Evolutionary conservation across 2,113 vertebrate genomes (phyloP).

Genomic region (Zosterops borbonicus): DNA sequence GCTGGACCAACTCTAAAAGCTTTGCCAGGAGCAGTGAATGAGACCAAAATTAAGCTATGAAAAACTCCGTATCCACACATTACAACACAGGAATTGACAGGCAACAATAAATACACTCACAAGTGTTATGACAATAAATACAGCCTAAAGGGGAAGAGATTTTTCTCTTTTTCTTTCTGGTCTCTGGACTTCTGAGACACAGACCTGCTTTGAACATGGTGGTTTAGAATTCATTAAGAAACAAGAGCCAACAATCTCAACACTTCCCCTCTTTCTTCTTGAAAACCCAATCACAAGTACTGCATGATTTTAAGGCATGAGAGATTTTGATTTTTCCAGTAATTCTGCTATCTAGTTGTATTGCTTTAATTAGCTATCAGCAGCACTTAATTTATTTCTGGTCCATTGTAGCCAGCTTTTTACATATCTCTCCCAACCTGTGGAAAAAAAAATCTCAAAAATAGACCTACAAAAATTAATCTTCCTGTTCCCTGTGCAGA

Average conservation of each 20-base stretch:
- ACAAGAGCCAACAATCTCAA: background rate
- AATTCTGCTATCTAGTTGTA: background rate
- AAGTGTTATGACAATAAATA: background rate
- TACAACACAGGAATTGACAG: background rate
- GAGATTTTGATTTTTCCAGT: background rate
- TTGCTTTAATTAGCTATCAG: constrained; percentile 43
- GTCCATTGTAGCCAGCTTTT: background rate
- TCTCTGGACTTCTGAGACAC: background rate
- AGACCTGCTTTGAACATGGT: background rate
- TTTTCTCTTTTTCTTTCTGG: background rate
- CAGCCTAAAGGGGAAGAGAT: background rate
- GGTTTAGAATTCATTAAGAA: background rate
- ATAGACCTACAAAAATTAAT: constrained; percentile 49
- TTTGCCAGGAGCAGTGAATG: background rate
- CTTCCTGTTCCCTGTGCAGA: constrained; percentile 29
- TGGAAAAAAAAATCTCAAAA: constrained; percentile 29
- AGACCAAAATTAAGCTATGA: background rate
- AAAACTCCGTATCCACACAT: background rate
- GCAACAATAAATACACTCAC: background rate
- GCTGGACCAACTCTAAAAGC: background rate
- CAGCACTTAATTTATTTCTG: constrained; percentile 29
- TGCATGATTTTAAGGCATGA: background rate
- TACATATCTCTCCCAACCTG: background rate
- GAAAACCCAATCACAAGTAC: background rate
- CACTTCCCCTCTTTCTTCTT: background rate